Percentiles rank a stretch among this genome's conserved stretches.
phyloP scores from a whole-genome alignment of 2,113 vertebrate species.

The Cyphomyrus plagiostoma region DNA sequence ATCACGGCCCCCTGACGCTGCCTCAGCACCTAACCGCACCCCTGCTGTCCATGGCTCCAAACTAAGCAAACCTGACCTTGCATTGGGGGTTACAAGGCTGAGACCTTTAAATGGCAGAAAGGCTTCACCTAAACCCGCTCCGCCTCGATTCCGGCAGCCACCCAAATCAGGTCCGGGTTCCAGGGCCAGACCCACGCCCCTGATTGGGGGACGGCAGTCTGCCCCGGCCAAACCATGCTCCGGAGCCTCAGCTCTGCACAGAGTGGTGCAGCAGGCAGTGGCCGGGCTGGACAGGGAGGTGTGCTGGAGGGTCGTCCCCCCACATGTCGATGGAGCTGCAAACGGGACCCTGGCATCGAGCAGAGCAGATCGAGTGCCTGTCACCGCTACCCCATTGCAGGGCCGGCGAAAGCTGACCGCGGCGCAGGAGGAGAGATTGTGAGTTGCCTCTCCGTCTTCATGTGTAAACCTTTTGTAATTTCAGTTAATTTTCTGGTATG shows the following conservation, averaged over 20 bases:
- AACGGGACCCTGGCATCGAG: constrained; percentile 35
- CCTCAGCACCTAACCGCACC: neutral
- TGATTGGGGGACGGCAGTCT: neutral
- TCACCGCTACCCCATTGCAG: constrained; percentile 22
- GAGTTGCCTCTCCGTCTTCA: constrained; percentile 29
- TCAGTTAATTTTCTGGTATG: neutral
- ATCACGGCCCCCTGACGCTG: neutral
- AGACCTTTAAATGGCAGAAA: constrained; percentile 15
- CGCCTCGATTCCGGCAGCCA: neutral
- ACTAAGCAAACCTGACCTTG: constrained; percentile 10
- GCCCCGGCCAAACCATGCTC: neutral
- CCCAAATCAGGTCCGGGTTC: neutral
- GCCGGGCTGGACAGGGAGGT: neutral
- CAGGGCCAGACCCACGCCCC: neutral
- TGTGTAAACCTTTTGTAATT: neutral
- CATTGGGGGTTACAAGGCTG: neutral
- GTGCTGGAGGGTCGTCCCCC: neutral
- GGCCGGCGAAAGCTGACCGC: constrained; percentile 35
- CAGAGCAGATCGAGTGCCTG: constrained; percentile 36
- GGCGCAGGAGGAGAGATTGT: constrained; percentile 62
- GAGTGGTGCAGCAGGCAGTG: neutral
- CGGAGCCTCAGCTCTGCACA: neutral
- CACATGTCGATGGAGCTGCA: too few species aligned
- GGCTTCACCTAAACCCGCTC: too few species aligned
- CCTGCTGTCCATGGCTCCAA: neutral